A percentile compares a stretch with the other conserved stretches of the same genome.
These are phyloP conservation scores for Paralvinella palmiformis DNA, from an alignment of 1,140 invertebrate species.

Conservation along the genomic window DNA sequence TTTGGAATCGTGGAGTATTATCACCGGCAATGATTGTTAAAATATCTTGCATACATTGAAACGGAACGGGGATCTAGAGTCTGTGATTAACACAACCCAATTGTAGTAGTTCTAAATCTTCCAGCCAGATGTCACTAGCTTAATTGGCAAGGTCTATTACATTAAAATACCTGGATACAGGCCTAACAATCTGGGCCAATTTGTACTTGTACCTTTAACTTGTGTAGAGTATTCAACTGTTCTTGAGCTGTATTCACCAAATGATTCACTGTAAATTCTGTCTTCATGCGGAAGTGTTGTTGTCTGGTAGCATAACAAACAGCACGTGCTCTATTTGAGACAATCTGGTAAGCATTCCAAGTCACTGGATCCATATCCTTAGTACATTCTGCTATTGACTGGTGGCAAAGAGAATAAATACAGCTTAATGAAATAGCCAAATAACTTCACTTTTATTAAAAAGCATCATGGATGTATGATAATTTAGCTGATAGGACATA, in stretches of 20 bases:
- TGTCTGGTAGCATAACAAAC: constrained; percentile 63
- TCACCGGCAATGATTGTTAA: too few relatives aligned
- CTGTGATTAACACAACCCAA: too few relatives aligned
- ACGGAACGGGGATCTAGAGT: too few relatives aligned
- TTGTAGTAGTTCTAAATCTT: neutral
- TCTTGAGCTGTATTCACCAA: constrained; percentile 55
- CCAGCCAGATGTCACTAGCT: neutral
- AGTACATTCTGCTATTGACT: constrained; percentile 61
- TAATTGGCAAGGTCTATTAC: neutral
- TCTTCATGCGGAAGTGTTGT: constrained; percentile 61
- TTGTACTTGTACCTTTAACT: neutral
- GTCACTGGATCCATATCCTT: constrained; percentile 61
- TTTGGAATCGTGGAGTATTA: too few relatives aligned
- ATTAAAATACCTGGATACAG: neutral
- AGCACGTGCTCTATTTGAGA: constrained; percentile 63
- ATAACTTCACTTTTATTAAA: too few relatives aligned
- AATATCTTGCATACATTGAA: too few relatives aligned
- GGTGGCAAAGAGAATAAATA: constrained; percentile 23
- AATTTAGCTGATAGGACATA: too few relatives aligned
- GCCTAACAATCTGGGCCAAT: too few relatives aligned
- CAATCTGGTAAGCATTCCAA: constrained; percentile 67
- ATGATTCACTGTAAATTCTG: constrained; percentile 64
- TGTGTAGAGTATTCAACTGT: neutral
- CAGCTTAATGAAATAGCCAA: too few relatives aligned
- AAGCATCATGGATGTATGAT: too few relatives aligned